Percentiles rank a stretch among this genome's conserved stretches.
These are phyloP conservation scores for Anthopleura xanthogrammica DNA, from an alignment of 92 coral and sea anemone genomes.

Conservation along the genomic window DNA sequence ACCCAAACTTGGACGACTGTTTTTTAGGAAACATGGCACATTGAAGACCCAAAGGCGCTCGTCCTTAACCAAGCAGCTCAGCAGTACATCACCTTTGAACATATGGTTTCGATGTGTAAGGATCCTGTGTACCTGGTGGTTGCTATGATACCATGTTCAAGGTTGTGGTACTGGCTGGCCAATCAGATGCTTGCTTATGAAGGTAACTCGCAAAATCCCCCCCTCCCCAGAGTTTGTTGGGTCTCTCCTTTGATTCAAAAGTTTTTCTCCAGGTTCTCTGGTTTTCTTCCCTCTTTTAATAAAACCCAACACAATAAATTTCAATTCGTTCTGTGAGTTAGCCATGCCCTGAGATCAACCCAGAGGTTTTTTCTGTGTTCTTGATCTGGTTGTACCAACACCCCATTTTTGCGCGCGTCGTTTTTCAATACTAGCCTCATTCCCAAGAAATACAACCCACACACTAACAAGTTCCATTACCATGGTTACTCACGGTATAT, in stretches of 20 bases:
- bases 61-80: not conserved
- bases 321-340: too few species aligned
- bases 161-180: constrained; percentile 20
- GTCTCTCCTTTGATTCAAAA: too few species aligned
- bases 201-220: not conserved
- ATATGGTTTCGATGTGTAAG: not conserved
- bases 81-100: constrained; percentile 2
- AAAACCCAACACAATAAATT: too few species aligned
- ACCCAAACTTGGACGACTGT: too few species aligned
- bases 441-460: too few species aligned
- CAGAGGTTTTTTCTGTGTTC: too few species aligned
- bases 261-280: not conserved
- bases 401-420: too few species aligned
- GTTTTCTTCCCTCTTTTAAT: not conserved
- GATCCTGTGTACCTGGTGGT: constrained; percentile 15
- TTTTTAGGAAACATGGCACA: constrained; percentile 7
- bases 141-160: constrained; percentile 11
- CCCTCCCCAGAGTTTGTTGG: not conserved
- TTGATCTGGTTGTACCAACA: too few species aligned
- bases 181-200: constrained; percentile 12
- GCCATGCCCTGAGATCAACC: too few species aligned
- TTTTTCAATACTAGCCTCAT: too few species aligned
- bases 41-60: not conserved
- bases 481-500: too few species aligned
- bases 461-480: too few species aligned